Conservation (phyloP, 2,113 vertebrate species). For the Proteles cristata region DNA sequence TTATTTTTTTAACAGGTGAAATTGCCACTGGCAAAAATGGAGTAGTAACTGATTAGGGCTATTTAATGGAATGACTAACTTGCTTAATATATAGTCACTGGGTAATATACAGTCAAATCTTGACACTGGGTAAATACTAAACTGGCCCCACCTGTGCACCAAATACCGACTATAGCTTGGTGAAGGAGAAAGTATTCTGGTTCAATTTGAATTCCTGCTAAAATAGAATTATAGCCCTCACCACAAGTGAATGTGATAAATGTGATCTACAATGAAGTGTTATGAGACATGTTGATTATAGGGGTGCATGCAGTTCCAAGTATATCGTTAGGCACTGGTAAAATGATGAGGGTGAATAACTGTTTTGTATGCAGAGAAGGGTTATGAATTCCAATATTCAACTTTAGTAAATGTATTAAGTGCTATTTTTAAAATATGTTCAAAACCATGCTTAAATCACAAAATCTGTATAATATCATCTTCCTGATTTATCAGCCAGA, state of each 20-base stretch:
- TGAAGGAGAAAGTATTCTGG: conserved; percentile 9
- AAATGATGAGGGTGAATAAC: neutral
- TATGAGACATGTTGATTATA: neutral
- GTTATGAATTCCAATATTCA: conserved; percentile 37
- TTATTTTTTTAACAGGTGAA: neutral
- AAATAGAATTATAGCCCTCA: neutral
- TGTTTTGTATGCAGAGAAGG: neutral
- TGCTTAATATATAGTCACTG: neutral
- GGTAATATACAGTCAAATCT: neutral
- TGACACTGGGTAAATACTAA: neutral
- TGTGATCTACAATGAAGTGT: conserved; percentile 23
- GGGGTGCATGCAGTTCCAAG: conserved; percentile 21
- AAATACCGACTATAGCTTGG: neutral
- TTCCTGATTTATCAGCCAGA: neutral
- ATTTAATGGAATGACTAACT: neutral
- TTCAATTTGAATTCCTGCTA: neutral
- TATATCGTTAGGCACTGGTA: neutral
- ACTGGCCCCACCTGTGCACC: neutral
- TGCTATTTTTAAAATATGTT: neutral
- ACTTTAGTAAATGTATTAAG: neutral
- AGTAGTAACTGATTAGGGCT: neutral
- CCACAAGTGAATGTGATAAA: conserved; percentile 32
- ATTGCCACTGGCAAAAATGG: neutral
- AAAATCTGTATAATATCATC: neutral
- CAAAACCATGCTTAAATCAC: neutral